phyloP scores from a whole-genome alignment of 2,888 invertebrate genomes.

The Arrhopalites spinosus region DNA sequence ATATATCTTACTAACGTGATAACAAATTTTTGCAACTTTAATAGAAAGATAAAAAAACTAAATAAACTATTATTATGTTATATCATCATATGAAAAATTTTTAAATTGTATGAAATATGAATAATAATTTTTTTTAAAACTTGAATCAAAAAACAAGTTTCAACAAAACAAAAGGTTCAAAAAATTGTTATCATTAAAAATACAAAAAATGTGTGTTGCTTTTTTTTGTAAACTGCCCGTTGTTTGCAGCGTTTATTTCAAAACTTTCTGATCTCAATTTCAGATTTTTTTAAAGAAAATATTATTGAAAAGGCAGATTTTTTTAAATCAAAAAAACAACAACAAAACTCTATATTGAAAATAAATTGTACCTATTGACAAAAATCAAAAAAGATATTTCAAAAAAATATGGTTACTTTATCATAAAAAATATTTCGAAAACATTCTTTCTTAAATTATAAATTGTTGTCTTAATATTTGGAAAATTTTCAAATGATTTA shows the following conservation, averaged over 20 bases:
- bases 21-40: conserved; percentile 3
- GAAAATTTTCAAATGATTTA: neutral
- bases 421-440: conserved; percentile 4
- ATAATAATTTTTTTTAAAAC: too few relatives aligned
- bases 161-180: neutral
- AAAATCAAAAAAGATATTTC: neutral
- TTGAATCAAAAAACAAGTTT: too few relatives aligned
- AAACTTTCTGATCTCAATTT: neutral
- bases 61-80: too few relatives aligned
- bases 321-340: neutral
- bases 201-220: too few relatives aligned
- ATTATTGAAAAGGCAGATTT: neutral
- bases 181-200: neutral
- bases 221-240: too few relatives aligned
- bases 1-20: conserved; percentile 22
- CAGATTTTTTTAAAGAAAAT: neutral
- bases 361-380: neutral
- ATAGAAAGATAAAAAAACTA: too few relatives aligned
- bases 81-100: too few relatives aligned
- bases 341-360: neutral
- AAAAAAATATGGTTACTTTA: too few relatives aligned
- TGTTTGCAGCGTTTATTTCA: too few relatives aligned
- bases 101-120: too few relatives aligned
- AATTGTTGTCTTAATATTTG: neutral
- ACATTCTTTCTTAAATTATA: too few relatives aligned